These are phyloP conservation scores for Pipistrellus nathusii DNA, from an alignment of 2,797 vertebrate genomes.

Conservation along the genomic window DNA sequence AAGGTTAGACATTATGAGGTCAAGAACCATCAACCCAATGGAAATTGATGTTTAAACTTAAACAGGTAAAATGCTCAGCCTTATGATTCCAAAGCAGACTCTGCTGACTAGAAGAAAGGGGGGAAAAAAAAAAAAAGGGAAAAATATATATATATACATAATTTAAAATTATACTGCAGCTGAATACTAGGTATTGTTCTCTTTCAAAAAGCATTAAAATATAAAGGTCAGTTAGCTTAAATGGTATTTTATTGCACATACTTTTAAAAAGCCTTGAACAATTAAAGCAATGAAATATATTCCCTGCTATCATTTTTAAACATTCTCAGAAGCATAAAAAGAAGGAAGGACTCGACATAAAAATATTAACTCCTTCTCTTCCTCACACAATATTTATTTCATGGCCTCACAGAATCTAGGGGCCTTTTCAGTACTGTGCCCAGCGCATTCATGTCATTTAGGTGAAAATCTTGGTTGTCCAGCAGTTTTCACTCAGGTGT, in stretches of 20 bases:
- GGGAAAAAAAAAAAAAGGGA: neutral
- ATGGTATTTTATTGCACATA: constrained; percentile 72
- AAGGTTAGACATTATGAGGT: constrained; percentile 78
- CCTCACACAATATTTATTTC: constrained; percentile 3
- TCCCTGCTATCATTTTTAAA: constrained; percentile 66
- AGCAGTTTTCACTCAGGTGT: neutral
- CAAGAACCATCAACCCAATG: constrained; percentile 72
- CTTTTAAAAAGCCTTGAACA: constrained; percentile 76
- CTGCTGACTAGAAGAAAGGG: neutral
- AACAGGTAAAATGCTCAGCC: constrained; percentile 63
- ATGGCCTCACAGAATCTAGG: neutral
- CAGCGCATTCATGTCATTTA: neutral
- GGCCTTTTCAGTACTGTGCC: neutral
- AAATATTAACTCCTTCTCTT: constrained; percentile 48
- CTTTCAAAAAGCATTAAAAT: constrained; percentile 72
- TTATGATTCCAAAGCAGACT: constrained; percentile 66
- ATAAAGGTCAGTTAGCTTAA: constrained; percentile 76
- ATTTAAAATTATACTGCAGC: constrained; percentile 68
- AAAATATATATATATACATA: too few species aligned
- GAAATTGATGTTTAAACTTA: constrained; percentile 55
- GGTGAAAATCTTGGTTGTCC: neutral
- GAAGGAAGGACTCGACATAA: neutral
- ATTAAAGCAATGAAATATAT: constrained; percentile 76
- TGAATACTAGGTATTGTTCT: constrained; percentile 44
- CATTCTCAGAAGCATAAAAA: constrained; percentile 63